Conservation (phyloP, 2,797 vertebrate genomes). For the Capromys pilorides region DNA sequence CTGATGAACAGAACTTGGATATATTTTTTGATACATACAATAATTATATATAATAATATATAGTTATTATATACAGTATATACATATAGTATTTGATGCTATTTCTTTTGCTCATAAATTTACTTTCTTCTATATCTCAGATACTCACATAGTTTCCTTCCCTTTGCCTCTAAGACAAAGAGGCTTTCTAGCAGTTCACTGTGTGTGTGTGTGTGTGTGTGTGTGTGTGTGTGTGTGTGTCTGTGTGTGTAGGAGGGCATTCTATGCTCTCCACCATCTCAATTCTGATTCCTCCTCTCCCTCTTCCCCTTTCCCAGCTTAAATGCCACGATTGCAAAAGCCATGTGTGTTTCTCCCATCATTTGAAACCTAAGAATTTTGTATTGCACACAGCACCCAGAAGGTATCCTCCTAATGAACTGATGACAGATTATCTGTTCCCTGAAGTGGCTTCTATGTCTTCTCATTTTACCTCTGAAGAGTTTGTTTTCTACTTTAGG, state of each 20-base stretch:
- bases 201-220: not conserved
- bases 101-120: constrained; percentile 17
- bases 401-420: not conserved
- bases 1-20: not conserved
- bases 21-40: not conserved
- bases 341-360: not conserved
- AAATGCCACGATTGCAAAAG: not conserved
- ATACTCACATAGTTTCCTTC: not conserved
- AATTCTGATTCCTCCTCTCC: not conserved
- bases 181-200: not conserved
- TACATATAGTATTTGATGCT: not conserved
- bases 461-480: not conserved
- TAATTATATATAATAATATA: too few species aligned
- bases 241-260: not conserved
- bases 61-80: too few species aligned
- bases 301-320: not conserved
- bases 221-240: not conserved
- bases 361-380: constrained; percentile 11
- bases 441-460: not conserved
- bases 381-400: not conserved
- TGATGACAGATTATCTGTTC: not conserved
- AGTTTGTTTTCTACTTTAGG: constrained; percentile 36
- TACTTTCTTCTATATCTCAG: not conserved
- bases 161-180: not conserved
- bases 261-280: not conserved